Evolutionary conservation across 64 coral and sea anemone genomes (phyloP).

Genomic region (Orbicella faveolata): DNA sequence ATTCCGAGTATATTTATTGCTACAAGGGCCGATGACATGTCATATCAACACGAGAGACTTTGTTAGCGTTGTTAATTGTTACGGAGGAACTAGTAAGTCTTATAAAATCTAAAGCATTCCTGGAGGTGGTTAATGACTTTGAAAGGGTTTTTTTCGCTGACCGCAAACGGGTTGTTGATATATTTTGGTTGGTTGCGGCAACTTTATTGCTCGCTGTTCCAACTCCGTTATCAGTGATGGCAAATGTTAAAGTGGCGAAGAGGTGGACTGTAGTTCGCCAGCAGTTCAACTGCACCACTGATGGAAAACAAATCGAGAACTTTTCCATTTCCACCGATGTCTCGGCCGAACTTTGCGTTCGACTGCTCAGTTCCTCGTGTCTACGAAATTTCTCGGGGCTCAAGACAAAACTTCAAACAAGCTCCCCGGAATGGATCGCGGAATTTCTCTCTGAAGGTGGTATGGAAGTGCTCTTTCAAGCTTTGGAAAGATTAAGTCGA

Average conservation of each 20-base stretch:
- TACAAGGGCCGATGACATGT: neutral
- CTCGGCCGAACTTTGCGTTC: slow-evolving; percentile 66
- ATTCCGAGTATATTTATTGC: neutral
- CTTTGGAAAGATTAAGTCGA: slow-evolving; percentile 47
- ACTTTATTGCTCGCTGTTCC: neutral
- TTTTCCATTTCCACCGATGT: slow-evolving; percentile 38
- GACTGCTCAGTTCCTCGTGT: slow-evolving; percentile 46
- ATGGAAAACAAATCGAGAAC: neutral
- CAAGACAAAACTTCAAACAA: slow-evolving; percentile 65
- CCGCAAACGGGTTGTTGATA: neutral
- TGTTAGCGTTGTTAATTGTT: neutral
- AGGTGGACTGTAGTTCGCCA: slow-evolving; percentile 51
- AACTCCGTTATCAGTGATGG: slow-evolving; percentile 1
- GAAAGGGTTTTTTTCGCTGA: neutral
- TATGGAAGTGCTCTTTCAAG: slow-evolving; percentile 78
- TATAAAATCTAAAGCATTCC: neutral
- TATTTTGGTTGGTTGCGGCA: neutral
- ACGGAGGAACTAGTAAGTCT: neutral
- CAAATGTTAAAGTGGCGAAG: neutral
- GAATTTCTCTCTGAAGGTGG: slow-evolving; percentile 82
- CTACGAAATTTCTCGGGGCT: slow-evolving; percentile 75
- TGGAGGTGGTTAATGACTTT: neutral
- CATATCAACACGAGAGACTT: neutral
- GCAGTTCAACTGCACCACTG: slow-evolving; percentile 4
- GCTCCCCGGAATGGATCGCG: slow-evolving; percentile 63